Evolutionary conservation across 2,797 vertebrate species (phyloP).

Genomic region (Poeciliopsis turneri): DNA sequence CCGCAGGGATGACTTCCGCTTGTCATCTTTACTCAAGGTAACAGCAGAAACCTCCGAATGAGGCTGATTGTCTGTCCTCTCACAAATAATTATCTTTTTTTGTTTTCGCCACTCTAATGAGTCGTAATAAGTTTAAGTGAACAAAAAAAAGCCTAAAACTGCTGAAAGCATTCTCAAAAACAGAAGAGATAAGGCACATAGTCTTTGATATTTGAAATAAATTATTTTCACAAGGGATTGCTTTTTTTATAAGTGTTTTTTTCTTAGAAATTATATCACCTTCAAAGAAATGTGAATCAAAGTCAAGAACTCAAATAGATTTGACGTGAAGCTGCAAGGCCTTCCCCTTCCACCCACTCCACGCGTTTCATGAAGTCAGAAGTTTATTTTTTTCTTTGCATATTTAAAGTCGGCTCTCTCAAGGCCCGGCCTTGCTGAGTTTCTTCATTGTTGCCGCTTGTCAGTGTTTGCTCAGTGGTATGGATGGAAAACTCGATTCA

Average conservation of each 20-base stretch:
- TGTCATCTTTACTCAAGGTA: slow-evolving; percentile 70
- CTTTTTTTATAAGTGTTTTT: neutral
- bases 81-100: slow-evolving; percentile 24
- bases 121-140: slow-evolving; percentile 9
- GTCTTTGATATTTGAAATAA: neutral
- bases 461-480: neutral
- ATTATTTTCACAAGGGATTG: neutral
- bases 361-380: slow-evolving; percentile 13
- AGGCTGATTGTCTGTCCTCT: slow-evolving; percentile 34
- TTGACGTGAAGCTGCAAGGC: neutral
- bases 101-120: slow-evolving; percentile 21
- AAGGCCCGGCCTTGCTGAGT: slow-evolving; percentile 25
- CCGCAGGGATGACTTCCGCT: slow-evolving; percentile 63
- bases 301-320: neutral
- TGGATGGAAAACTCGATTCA: neutral
- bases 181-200: neutral
- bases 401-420: neutral
- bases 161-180: neutral
- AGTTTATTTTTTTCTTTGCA: slow-evolving; percentile 9
- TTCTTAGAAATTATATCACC: neutral
- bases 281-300: neutral
- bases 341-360: neutral
- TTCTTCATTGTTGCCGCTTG: slow-evolving; percentile 1
- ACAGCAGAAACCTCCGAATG: slow-evolving; percentile 49
- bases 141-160: slow-evolving; percentile 6